Conservation (phyloP, 2,888 invertebrate species). For the Autographa pulchrina region DNA sequence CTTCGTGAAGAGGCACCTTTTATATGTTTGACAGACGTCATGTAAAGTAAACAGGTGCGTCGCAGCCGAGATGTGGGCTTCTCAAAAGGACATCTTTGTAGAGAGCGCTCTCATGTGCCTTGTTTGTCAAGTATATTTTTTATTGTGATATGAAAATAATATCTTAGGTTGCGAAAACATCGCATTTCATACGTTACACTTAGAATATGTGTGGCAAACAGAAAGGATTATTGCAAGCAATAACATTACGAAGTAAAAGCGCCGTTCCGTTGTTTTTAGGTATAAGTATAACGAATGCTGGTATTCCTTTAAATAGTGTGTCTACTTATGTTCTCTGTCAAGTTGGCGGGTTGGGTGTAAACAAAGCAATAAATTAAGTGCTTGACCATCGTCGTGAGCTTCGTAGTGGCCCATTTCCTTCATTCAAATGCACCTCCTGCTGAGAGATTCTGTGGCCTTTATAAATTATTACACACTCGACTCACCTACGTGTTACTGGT, state of each 20-base stretch:
- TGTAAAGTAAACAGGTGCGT: slow-evolving; percentile 77
- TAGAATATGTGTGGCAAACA: neutral
- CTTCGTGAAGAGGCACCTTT: slow-evolving; percentile 69
- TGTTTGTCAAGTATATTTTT: slow-evolving; percentile 47
- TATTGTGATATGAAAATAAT: slow-evolving; percentile 45
- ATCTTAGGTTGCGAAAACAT: slow-evolving; percentile 8
- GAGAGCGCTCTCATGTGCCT: slow-evolving; percentile 42
- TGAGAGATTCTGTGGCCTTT: slow-evolving; percentile 24
- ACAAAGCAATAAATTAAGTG: slow-evolving; percentile 55
- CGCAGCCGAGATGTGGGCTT: slow-evolving; percentile 66
- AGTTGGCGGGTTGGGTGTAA: slow-evolving; percentile 44
- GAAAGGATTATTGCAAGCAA: neutral
- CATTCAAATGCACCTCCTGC: slow-evolving; percentile 51
- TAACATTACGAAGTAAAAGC: neutral
- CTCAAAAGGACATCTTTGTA: slow-evolving; percentile 60
- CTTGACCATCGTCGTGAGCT: slow-evolving; percentile 36
- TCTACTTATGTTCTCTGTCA: slow-evolving; percentile 28
- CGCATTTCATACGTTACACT: neutral
- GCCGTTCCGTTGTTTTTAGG: neutral
- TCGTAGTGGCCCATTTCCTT: slow-evolving; percentile 42
- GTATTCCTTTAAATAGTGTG: slow-evolving; percentile 23
- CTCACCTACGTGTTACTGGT: no score
- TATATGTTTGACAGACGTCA: slow-evolving; percentile 81
- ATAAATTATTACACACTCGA: neutral
- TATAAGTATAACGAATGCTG: slow-evolving; percentile 5